These are phyloP conservation scores for Ferdinandea cuprea DNA, from an alignment of 2,888 invertebrate genomes.

Conservation along the genomic window DNA sequence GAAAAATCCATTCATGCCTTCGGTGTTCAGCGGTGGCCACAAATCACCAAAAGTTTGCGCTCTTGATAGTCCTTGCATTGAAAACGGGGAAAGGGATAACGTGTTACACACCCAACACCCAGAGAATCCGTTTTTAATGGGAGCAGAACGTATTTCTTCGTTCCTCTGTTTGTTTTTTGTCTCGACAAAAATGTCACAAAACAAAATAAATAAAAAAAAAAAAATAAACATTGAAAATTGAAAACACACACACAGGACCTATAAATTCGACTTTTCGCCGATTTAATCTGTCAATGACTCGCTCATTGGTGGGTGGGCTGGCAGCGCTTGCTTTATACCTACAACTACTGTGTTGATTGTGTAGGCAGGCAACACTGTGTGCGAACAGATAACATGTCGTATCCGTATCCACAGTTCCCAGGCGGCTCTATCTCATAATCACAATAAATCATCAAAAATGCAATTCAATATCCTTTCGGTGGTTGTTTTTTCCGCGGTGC, in stretches of 20 bases:
- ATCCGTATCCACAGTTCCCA: slow-evolving; percentile 11
- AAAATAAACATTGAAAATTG: no score
- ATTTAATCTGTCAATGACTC: slow-evolving; percentile 46
- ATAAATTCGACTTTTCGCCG: slow-evolving; percentile 36
- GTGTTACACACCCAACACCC: slow-evolving; percentile 25
- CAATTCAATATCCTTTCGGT: slow-evolving; percentile 61
- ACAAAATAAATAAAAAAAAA: neutral
- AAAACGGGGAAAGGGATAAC: neutral
- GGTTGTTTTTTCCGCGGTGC: neutral
- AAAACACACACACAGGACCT: neutral
- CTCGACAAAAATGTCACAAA: neutral
- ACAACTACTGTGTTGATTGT: no score
- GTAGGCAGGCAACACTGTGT: neutral
- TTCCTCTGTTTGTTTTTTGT: neutral
- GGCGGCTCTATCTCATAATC: slow-evolving; percentile 50
- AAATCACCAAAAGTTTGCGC: slow-evolving; percentile 25
- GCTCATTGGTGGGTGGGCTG: neutral
- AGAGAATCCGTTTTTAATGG: slow-evolving; percentile 6
- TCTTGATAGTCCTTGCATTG: neutral
- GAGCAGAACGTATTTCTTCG: neutral
- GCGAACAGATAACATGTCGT: slow-evolving; percentile 7
- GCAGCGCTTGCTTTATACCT: no score
- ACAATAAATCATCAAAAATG: slow-evolving; percentile 66
- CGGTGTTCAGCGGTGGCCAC: slow-evolving; percentile 4
- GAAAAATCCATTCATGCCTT: slow-evolving; percentile 9